phyloP scores from a whole-genome alignment of 2,797 vertebrate genomes.

The Parauchenoglanis ngamensis region DNA sequence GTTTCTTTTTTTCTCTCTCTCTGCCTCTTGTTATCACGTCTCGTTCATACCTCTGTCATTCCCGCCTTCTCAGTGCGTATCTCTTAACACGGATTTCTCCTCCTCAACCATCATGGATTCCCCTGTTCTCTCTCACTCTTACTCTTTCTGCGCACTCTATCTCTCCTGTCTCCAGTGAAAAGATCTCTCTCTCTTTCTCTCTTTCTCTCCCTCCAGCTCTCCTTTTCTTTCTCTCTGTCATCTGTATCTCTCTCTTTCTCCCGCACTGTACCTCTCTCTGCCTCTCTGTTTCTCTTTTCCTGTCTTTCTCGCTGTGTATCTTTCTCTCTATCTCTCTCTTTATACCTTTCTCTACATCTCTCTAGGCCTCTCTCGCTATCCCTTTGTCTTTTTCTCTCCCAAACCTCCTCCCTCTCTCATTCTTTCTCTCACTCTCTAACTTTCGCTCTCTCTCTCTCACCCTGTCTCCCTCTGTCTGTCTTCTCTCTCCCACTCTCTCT shows the following conservation, averaged over 20 bases:
- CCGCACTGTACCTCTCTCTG: background rate
- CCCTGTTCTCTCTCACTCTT: background rate
- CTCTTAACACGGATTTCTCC: slow-evolving; percentile 4
- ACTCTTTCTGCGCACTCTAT: background rate
- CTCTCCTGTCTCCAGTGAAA: slow-evolving; percentile 13
- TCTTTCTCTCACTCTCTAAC: slow-evolving; percentile 8
- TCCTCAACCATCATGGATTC: background rate
- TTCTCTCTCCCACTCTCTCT: slow-evolving; percentile 47
- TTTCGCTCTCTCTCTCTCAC: slow-evolving; percentile 51
- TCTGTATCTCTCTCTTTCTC: slow-evolving; percentile 9
- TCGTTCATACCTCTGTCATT: slow-evolving; percentile 1
- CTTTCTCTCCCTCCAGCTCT: no score
- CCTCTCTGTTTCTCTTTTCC: background rate
- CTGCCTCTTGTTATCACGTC: slow-evolving; percentile 18
- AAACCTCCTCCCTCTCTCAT: slow-evolving; percentile 25
- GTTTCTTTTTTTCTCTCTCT: slow-evolving; percentile 41
- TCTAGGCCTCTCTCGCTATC: slow-evolving; percentile 5
- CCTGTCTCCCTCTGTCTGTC: slow-evolving; percentile 13
- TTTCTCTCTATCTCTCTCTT: slow-evolving; percentile 23
- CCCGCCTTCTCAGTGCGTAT: background rate
- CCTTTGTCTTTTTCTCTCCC: slow-evolving; percentile 49
- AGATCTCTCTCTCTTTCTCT: slow-evolving; percentile 38
- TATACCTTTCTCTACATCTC: slow-evolving; percentile 41
- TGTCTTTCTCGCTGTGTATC: slow-evolving; percentile 39
- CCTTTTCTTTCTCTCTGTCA: slow-evolving; percentile 36